phyloP scores from a whole-genome alignment of 2,113 vertebrate genomes.

The Petroica traversi region DNA sequence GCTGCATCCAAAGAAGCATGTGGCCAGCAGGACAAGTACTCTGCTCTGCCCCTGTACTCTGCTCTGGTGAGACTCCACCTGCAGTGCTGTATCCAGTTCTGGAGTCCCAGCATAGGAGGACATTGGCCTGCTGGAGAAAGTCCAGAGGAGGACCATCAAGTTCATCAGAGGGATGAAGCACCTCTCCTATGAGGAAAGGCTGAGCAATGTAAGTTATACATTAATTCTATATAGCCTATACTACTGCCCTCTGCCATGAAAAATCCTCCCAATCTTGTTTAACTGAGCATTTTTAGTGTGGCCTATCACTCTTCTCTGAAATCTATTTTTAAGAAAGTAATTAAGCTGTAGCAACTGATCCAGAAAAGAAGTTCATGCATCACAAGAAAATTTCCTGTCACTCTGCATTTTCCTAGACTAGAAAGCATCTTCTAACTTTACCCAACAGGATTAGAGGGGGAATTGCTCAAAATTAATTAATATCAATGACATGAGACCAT shows the following conservation, averaged over 20 bases:
- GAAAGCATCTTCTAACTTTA: not conserved
- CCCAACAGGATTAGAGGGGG: not conserved
- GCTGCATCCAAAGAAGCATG: accelerated
- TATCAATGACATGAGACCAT: not conserved
- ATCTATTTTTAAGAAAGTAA: not conserved
- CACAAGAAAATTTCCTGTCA: not conserved
- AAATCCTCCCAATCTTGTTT: not conserved
- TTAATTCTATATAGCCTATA: not conserved
- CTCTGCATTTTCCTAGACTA: not conserved
- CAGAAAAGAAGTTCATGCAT: not conserved
- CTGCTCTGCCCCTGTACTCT: not conserved
- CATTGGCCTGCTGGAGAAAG: accelerated
- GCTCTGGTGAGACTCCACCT: not conserved
- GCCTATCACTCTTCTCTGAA: not conserved
- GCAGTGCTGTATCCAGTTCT: not conserved
- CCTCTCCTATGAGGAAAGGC: not conserved
- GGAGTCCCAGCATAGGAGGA: not conserved
- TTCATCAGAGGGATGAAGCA: not conserved
- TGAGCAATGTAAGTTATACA: not conserved
- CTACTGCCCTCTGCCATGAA: not conserved
- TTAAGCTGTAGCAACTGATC: not conserved
- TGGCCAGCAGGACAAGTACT: accelerated
- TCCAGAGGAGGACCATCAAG: not conserved
- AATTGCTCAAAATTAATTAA: not conserved
- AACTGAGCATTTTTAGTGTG: not conserved